Evolutionary conservation across 2,113 vertebrate genomes (phyloP).

Genomic region (Cichladusa arquata): DNA sequence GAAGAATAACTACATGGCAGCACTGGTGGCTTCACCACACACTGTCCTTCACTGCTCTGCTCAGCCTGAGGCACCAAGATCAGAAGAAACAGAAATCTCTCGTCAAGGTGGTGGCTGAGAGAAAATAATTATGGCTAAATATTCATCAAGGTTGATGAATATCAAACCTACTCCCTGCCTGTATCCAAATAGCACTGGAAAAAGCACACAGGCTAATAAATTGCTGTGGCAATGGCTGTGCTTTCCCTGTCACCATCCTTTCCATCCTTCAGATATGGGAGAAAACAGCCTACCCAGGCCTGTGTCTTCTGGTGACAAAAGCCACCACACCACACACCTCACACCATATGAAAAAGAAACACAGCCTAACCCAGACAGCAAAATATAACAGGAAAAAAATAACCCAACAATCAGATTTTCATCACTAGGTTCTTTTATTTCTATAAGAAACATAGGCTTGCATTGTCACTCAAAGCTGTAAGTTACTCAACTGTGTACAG

Average conservation of each 20-base stretch:
- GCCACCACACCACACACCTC: not conserved
- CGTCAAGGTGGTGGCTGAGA: not conserved
- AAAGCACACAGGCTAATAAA: not conserved
- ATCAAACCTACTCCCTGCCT: not conserved
- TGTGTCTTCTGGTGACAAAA: not conserved
- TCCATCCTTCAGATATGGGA: not conserved
- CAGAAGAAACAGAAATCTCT: not conserved
- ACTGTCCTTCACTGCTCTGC: not conserved
- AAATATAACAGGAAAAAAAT: not conserved
- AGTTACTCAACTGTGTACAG: not conserved
- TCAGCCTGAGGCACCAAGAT: not conserved
- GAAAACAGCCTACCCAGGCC: not conserved
- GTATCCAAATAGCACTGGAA: not conserved
- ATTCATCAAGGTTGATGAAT: not conserved
- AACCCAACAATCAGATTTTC: not conserved
- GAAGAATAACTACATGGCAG: not conserved
- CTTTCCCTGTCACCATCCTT: not conserved
- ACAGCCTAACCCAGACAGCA: not conserved
- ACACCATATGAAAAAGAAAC: accelerated
- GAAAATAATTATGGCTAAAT: not conserved
- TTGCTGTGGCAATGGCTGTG: not conserved
- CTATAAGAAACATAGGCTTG: not conserved
- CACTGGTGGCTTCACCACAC: not conserved
- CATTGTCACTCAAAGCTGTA: not conserved
- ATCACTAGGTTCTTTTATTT: not conserved